phyloP scores from a whole-genome alignment of 1,140 invertebrate species.

The Penaeus vannamei region DNA sequence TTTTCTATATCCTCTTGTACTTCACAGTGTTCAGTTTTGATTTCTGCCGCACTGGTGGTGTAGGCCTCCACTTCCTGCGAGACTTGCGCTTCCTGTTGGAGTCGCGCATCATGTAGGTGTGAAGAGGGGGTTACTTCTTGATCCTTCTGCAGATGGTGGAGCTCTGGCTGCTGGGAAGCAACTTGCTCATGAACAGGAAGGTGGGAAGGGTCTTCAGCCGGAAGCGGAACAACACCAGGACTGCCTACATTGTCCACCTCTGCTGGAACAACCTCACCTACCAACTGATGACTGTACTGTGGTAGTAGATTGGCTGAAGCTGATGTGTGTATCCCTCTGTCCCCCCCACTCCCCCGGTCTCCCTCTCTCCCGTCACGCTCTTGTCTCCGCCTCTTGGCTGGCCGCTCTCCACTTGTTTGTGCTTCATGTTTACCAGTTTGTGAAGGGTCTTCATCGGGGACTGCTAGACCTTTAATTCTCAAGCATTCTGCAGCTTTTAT shows the following conservation, averaged over 20 bases:
- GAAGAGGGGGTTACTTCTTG: not conserved
- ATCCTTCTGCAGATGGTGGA: conserved; percentile 10
- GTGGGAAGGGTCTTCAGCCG: not conserved
- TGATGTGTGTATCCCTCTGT: conserved; percentile 2
- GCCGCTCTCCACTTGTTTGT: not conserved
- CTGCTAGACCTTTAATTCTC: conserved; percentile 36
- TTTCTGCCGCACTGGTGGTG: conserved; percentile 7
- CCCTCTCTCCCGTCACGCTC: conserved; percentile 20
- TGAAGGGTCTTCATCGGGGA: conserved; percentile 41
- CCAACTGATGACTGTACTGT: conserved; percentile 23
- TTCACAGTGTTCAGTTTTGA: conserved; percentile 45
- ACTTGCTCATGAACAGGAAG: too few species aligned
- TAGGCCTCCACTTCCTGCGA: conserved; percentile 21
- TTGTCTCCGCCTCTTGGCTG: conserved; percentile 20
- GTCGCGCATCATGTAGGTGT: not conserved
- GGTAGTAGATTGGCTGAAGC: not conserved
- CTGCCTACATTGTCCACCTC: not conserved
- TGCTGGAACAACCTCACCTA: not conserved
- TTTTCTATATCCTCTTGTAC: conserved; percentile 40
- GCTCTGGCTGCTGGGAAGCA: too few species aligned
- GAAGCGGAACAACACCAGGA: not conserved
- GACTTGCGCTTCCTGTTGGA: conserved; percentile 23
- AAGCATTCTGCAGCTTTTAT: conserved; percentile 46
- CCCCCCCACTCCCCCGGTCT: conserved; percentile 11
- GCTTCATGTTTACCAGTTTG: not conserved